Base-by-base conservation (phyloP, 2,797 vertebrate genomes). In the Melanotaenia trifasciata region DNA sequence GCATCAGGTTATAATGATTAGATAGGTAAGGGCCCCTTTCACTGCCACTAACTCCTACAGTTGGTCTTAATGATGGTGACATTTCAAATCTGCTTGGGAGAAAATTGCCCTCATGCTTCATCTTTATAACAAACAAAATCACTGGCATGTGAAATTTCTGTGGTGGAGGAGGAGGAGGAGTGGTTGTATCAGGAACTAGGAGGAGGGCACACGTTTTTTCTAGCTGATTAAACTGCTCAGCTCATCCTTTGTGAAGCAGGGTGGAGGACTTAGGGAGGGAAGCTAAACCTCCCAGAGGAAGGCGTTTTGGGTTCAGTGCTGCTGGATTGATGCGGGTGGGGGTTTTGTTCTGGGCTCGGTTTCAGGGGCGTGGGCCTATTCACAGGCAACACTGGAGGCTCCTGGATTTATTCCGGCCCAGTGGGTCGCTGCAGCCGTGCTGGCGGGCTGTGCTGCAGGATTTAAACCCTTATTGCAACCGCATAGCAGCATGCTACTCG, bases 161-260 rank as follows among this genome's bases (percentile, higher is more conserved):
- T 60, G 74, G 62, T 33, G 76, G 67, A 18, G 63, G 50, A 36
- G 53, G 71, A 38, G 69, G 71, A 67, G 50, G 40, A 18, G 64
- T 22, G 73, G 76, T 74, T 67, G 68, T 72, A 80, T 72, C 72
- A 78, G 81, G 80, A 86, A 85, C 69, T 81, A 71, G 77, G 68
- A 89, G 80, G 74, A 80, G 72, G 76, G 76, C 64, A 68, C 76
- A 79, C 60, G 67, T 87, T 87, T 88, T 90, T 93, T 89, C 87
- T 79, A 51, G 76, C 86, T 85, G 90, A 91, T 92, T 90, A 92
- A 80, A 81, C 87, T 81, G 89, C 85, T 91, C 89, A 91, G 90
- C 89, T 90, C 88, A 89, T 90, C 82, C 76, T 89, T 83, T 85
- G 87, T 90, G 88, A 90, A 70, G 80, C 74, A 63, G 32, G 10